Conservation (phyloP, 2,888 invertebrate species). For the Eupithecia pulchellata region DNA sequence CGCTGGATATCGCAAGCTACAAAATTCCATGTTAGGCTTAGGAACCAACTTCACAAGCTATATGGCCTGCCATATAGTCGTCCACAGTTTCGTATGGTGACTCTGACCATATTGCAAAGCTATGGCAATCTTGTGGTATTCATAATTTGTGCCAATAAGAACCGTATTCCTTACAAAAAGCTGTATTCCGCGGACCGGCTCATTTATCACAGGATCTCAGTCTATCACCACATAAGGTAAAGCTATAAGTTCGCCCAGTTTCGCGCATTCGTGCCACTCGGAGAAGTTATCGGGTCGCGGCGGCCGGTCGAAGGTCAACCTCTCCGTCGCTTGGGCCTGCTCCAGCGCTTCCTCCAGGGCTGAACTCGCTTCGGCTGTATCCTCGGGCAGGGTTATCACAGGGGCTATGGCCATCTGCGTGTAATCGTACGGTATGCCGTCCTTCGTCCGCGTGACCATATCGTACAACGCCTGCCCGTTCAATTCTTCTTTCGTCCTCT, state of each 20-base stretch:
- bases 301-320: conserved; percentile 66
- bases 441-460: conserved; percentile 51
- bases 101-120: not conserved
- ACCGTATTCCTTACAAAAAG: conserved; percentile 13
- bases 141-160: conserved; percentile 3
- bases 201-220: conserved; percentile 77
- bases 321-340: conserved; percentile 31
- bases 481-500: conserved; percentile 70
- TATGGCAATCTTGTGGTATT: not conserved
- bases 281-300: conserved; percentile 86
- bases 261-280: conserved; percentile 96
- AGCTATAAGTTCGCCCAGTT: conserved; percentile 93
- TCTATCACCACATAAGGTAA: conserved; percentile 99
- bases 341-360: conserved; percentile 44
- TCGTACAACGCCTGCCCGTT: conserved; percentile 64
- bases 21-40: not conserved
- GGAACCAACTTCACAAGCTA: not conserved
- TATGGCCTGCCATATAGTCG: conserved; percentile 6
- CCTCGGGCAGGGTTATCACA: conserved; percentile 53
- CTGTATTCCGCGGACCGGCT: conserved; percentile 29
- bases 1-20: not conserved
- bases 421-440: conserved; percentile 61
- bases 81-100: not conserved
- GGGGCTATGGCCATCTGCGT: conserved; percentile 61
- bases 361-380: conserved; percentile 39